Percentiles rank a stretch among this genome's conserved stretches.
These are phyloP conservation scores for Melieria picta DNA, from an alignment of 2,888 invertebrate species.

Conservation along the genomic window DNA sequence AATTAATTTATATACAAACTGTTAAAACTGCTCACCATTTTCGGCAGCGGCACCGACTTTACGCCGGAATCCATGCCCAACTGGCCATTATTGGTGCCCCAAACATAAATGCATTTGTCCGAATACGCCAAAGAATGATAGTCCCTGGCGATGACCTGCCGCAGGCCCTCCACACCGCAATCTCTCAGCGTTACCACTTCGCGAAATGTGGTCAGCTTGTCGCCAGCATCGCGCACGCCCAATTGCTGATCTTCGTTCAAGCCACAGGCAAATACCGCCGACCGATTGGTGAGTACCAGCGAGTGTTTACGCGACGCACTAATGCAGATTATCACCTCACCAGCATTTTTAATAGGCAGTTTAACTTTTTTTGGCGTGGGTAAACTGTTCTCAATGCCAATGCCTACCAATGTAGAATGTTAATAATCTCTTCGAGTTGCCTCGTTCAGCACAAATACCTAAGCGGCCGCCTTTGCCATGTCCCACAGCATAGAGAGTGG, in stretches of 20 bases:
- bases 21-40: conserved; percentile 46
- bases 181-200: conserved; percentile 59
- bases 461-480: conserved; percentile 82
- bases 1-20: neutral
- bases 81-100: conserved; percentile 87
- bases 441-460: conserved; percentile 66
- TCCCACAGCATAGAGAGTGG: conserved; percentile 78
- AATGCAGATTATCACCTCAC: conserved; percentile 59
- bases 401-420: conserved; percentile 75
- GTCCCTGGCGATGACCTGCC: conserved; percentile 75
- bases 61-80: conserved; percentile 68
- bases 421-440: conserved; percentile 66
- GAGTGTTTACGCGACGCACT: conserved; percentile 63
- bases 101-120: conserved; percentile 74
- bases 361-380: conserved; percentile 59
- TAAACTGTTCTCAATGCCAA: conserved; percentile 70
- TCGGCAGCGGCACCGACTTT: conserved; percentile 52
- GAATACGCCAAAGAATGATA: conserved; percentile 79
- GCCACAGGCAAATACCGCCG: conserved; percentile 70
- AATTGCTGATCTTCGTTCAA: conserved; percentile 74
- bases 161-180: conserved; percentile 64
- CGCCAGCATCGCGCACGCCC: conserved; percentile 70
- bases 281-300: conserved; percentile 58
- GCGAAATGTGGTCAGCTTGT: conserved; percentile 60
- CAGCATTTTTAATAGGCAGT: conserved; percentile 54